Evolutionary conservation across 2,113 vertebrate species (phyloP).

Genomic region (Canis aureus): DNA sequence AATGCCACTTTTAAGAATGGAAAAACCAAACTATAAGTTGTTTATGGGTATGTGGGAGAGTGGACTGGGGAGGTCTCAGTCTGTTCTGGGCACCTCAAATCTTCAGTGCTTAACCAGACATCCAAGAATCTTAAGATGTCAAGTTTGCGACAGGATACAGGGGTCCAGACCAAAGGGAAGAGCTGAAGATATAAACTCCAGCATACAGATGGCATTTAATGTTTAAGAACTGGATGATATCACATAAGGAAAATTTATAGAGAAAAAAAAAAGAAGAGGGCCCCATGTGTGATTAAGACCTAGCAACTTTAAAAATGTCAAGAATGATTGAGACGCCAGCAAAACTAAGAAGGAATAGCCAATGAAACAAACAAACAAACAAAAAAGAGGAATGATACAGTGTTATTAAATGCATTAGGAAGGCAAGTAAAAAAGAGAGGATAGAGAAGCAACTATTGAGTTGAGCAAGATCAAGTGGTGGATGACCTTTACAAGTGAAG

Average conservation of each 20-base stretch:
- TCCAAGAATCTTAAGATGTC: background rate
- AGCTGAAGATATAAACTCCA: background rate
- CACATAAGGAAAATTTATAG: background rate
- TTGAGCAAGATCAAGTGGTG: background rate
- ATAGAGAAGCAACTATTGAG: background rate
- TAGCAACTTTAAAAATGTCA: background rate
- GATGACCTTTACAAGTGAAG: background rate
- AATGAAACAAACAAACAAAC: background rate
- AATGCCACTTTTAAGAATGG: background rate
- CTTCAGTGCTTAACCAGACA: background rate
- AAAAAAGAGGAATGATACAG: background rate
- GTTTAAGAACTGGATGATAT: background rate
- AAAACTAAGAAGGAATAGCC: background rate
- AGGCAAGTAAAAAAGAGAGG: background rate
- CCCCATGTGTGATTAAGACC: background rate
- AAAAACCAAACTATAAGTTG: background rate
- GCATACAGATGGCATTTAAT: background rate
- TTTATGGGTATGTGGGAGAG: background rate
- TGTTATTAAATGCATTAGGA: background rate
- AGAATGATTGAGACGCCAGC: background rate
- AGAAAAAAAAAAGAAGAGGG: background rate
- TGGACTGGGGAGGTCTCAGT: background rate
- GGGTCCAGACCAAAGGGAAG: background rate
- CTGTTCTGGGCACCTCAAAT: background rate
- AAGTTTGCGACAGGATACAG: background rate